Percentiles rank a stretch among this genome's conserved stretches.
Conservation (phyloP, 30 jellyfish, hydroid and myxozoan species). For the Rhopilema esculentum region DNA sequence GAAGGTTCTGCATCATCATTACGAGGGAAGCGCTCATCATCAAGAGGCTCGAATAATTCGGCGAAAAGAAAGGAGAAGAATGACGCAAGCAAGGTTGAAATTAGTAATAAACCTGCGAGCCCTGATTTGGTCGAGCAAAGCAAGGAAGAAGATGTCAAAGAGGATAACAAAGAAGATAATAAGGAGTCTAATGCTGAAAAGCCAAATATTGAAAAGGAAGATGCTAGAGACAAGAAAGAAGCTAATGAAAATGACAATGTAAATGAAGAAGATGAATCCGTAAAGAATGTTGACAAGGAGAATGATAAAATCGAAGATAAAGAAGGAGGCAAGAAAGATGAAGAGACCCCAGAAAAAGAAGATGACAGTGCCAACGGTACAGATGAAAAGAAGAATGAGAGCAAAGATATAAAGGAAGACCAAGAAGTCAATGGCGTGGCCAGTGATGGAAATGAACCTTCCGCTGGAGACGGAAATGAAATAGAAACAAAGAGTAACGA, state of each 20-base stretch:
- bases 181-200: not conserved
- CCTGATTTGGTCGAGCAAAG: not conserved
- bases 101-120: not conserved
- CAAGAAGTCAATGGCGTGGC: not conserved
- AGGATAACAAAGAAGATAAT: not conserved
- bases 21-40: conserved; percentile 3
- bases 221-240: not conserved
- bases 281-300: not conserved
- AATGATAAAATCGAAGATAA: not conserved
- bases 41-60: not conserved
- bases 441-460: not conserved
- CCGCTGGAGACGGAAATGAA: not conserved
- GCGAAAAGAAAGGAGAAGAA: not conserved
- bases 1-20: conserved; percentile 6
- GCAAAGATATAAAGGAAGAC: not conserved
- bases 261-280: not conserved
- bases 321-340: conserved; percentile 1
- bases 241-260: not conserved
- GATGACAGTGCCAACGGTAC: not conserved
- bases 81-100: not conserved
- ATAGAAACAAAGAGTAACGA: not conserved
- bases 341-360: not conserved
- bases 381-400: not conserved
- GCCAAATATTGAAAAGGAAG: not conserved
- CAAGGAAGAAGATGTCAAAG: not conserved